Evolutionary conservation across 2,797 vertebrate genomes (phyloP).

Genomic region (Champsocephalus esox): DNA sequence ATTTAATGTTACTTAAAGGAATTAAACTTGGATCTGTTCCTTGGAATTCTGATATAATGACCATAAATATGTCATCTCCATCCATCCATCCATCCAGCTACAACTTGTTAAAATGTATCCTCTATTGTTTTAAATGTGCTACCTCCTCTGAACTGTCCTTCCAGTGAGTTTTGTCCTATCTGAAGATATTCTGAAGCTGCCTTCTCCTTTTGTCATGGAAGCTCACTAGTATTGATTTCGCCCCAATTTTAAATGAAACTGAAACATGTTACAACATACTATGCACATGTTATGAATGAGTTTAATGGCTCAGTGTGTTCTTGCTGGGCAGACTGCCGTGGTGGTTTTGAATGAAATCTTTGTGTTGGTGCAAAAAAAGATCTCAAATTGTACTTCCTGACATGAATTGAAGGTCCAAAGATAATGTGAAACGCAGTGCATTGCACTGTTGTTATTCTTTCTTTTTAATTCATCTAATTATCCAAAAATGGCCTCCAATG

Average conservation of each 20-base stretch:
- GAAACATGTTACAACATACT: slow-evolving; percentile 12
- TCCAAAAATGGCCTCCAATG: slow-evolving; percentile 3
- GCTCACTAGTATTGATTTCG: slow-evolving; percentile 4
- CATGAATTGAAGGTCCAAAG: slow-evolving; percentile 2
- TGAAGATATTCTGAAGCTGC: slow-evolving; percentile 14
- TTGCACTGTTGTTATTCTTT: not conserved
- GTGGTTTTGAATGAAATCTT: slow-evolving; percentile 20
- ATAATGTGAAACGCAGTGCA: slow-evolving; percentile 14
- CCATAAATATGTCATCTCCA: slow-evolving; percentile 11
- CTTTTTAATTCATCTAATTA: slow-evolving; percentile 15
- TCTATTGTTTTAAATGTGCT: slow-evolving; percentile 36
- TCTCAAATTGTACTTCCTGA: slow-evolving; percentile 8
- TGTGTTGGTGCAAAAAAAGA: not conserved
- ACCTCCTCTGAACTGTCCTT: slow-evolving; percentile 50
- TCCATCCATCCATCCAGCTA: slow-evolving; percentile 15
- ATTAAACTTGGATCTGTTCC: slow-evolving; percentile 11
- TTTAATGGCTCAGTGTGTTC: slow-evolving; percentile 10
- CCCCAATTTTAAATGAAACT: not conserved
- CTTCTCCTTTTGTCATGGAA: slow-evolving; percentile 14
- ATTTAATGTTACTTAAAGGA: slow-evolving; percentile 26
- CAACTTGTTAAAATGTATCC: slow-evolving; percentile 7
- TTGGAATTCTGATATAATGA: slow-evolving; percentile 25
- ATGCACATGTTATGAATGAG: slow-evolving; percentile 26
- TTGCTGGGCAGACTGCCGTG: slow-evolving; percentile 29
- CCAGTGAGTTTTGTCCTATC: slow-evolving; percentile 10